Base-by-base conservation (phyloP, 2,797 vertebrate genomes). In the Sebastes hopkinsi region DNA sequence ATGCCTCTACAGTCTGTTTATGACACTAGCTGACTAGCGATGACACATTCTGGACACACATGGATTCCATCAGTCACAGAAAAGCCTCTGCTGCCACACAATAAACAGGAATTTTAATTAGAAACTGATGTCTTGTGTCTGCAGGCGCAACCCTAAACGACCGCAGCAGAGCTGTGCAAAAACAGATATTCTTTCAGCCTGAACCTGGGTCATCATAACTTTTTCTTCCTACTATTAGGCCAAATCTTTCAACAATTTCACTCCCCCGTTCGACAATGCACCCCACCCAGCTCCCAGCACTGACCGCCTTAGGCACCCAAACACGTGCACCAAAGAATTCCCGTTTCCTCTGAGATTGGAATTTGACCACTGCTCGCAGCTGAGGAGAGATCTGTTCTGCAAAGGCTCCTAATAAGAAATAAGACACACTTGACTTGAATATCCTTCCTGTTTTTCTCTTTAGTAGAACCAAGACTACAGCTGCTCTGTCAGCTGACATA, bases 31-130 rank as follows among this genome's bases (percentile, higher is more conserved):
- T 72, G 61, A 75, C 25, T 38, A 74, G 77, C 3, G 69, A 69
- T 72, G 89, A 90, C 77, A 92, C 38, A 86, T 67, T 87, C 59
- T 56, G 23, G 73, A 84, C 71, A 89, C 92, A 94, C 64, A 90
- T 92, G 92, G 88, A 85, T 85, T 82, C 71, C 76, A 91, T 93
- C 85, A 92, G 67, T 64, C 77, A 65, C 46, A 72, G 77, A 87
- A 78, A 87, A 75, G 69, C 59, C 73, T 82, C 83, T 70, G 79
- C 83, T 72, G 79, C 76, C 46, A 72, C 72, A 88, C 70, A 93
- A 89, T 86, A 88, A 93, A 89, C 75, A 88, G 58, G 79, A 65
- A 81, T 90, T 85, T 91, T 92, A 91, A 95, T 93, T 88, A 73
- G 80, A 87, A 94, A 83, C 88, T 81, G 81, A 84, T 94, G 94